Percentiles rank a stretch among this genome's conserved stretches.
These are phyloP conservation scores for Apocrypta bakeri DNA, from an alignment of 1,140 invertebrate species.

Conservation along the genomic window DNA sequence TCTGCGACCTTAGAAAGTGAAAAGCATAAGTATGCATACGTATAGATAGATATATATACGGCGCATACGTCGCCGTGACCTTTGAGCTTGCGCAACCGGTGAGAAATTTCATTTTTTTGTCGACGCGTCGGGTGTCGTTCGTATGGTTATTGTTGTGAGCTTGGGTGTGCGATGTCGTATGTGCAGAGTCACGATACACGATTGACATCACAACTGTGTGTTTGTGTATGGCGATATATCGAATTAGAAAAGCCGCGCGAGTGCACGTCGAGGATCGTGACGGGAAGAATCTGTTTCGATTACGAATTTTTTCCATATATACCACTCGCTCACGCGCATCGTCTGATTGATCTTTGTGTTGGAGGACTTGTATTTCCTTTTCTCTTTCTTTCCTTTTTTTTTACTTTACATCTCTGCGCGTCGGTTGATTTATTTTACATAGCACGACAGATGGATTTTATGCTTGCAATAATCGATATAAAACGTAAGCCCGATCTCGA, in stretches of 20 bases:
- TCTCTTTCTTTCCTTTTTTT: too few species aligned
- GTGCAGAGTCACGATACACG: not conserved
- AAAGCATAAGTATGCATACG: too few species aligned
- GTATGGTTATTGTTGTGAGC: too few species aligned
- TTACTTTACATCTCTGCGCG: not conserved
- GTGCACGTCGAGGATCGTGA: not conserved
- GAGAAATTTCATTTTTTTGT: not conserved
- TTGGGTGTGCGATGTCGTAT: not conserved
- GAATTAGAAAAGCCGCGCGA: conserved; percentile 9
- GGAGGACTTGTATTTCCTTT: not conserved
- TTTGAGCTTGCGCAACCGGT: not conserved
- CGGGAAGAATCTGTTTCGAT: conserved; percentile 9
- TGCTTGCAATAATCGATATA: not conserved
- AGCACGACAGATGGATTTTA: not conserved
- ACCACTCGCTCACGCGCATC: not conserved
- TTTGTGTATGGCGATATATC: not conserved
- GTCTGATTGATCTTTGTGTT: not conserved
- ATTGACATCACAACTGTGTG: not conserved
- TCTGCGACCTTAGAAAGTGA: not conserved
- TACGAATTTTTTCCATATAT: not conserved
- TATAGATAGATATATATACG: too few species aligned
- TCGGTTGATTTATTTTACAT: conserved; percentile 24
- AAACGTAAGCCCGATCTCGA: conserved; percentile 11
- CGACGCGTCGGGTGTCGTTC: too few species aligned
- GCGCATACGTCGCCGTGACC: not conserved